Evolutionary conservation across 2,113 vertebrate genomes (phyloP), one percentile per base, ranked within the genome.

Genomic region (Rallus limicola): DNA sequence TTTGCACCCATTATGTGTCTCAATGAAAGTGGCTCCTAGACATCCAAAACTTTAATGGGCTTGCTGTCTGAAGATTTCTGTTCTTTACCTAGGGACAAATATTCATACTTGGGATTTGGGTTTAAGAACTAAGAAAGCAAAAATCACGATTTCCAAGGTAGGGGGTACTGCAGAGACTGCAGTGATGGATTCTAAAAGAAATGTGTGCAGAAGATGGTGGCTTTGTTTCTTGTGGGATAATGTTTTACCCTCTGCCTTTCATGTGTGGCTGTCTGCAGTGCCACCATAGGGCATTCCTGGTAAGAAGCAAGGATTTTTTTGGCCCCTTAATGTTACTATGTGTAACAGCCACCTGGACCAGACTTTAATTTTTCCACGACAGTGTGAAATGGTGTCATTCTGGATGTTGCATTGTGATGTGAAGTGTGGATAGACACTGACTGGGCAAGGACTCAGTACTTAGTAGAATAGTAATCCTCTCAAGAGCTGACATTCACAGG

Each of bases 221-320:
- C 40, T 83, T 60, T 74, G 5, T 65, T 86, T 76, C 28, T 59
- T 40, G 6, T 60, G 55, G 29, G 40, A 9, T 80, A 10, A 9
- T 48, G 21, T 50, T 58, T 38, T 28, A 7, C 19, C 31, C 26
- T 69, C 18, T 48, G 56, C 40, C 10, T 17, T 74, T 82, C 6
- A 5, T 8, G 18, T 33, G 29, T 63, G 23, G 18, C 34, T 65
- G 4, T 88, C 31, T 76, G 60, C 62, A 56, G 29, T 69, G 59
- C 8, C 8, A 21, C 23, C 0, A 2, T 40, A 12, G 3, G 8
- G 6, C 12, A 10, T 4, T 86, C 12, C 12, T 69, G n/a, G 18
- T 53, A 64, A 91, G 40, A 62, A 86, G 82, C 33, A 62, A 50
- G 14, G 12, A 2, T 36, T 86, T 72, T 42, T 81, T 58, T 81